These are phyloP conservation scores for Chrysomela aeneicollis DNA, from an alignment of 2,888 invertebrate genomes.

Conservation along the genomic window DNA sequence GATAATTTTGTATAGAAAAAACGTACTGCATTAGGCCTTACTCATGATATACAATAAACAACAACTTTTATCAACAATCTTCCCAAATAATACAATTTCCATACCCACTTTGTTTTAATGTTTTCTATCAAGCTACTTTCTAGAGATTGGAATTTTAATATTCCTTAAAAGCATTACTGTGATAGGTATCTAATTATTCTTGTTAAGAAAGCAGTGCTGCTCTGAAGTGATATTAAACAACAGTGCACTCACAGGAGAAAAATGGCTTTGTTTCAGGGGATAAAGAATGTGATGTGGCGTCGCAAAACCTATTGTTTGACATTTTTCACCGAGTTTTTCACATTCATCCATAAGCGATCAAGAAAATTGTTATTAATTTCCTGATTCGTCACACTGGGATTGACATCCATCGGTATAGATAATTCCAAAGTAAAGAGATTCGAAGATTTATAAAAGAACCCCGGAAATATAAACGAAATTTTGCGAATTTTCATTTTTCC, in stretches of 20 bases:
- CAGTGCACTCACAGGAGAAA: background rate
- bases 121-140: background rate
- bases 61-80: background rate
- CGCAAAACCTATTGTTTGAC: no score
- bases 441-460: no score
- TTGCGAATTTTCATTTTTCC: no score
- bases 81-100: background rate
- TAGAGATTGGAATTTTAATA: background rate
- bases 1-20: background rate
- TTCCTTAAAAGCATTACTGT: background rate
- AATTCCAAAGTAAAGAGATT: no score
- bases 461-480: no score
- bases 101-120: background rate
- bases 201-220: background rate
- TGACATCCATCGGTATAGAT: no score
- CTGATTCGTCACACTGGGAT: no score
- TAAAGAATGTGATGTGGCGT: no score
- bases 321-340: no score
- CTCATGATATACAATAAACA: background rate
- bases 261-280: no score
- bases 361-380: no score
- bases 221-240: slow-evolving; percentile 15
- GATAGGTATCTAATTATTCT: background rate
- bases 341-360: no score
- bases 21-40: background rate